phyloP scores from a whole-genome alignment of 2,888 invertebrate genomes.

The Griposia aprilina region DNA sequence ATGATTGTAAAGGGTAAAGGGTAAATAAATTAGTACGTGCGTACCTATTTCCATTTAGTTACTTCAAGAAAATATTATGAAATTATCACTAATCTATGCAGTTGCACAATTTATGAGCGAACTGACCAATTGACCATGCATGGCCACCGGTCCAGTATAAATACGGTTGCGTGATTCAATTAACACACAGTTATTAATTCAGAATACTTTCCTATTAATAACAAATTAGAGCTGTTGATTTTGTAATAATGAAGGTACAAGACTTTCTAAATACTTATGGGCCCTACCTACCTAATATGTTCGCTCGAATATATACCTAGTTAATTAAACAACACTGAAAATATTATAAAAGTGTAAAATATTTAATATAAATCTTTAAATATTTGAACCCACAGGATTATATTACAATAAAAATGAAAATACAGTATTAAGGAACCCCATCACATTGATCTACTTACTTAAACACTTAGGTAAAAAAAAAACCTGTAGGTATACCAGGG shows the following conservation, averaged over 20 bases:
- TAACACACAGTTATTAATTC: neutral
- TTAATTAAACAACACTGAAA: neutral
- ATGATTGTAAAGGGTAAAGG: neutral
- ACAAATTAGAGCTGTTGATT: neutral
- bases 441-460: conserved; percentile 21
- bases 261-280: neutral
- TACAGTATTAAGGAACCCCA: conserved; percentile 28
- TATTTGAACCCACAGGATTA: neutral
- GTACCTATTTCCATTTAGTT: neutral
- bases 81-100: neutral
- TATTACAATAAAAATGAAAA: neutral
- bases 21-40: neutral
- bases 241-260: neutral
- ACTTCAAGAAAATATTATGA: neutral
- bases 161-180: neutral
- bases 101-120: neutral
- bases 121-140: too few species aligned
- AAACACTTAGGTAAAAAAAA: neutral
- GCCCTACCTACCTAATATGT: neutral
- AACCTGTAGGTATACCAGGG: neutral
- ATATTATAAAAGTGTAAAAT: neutral
- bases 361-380: neutral
- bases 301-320: neutral
- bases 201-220: neutral
- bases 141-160: neutral